These are phyloP conservation scores for Calosoma granatense DNA, from an alignment of 1,140 invertebrate genomes.

Conservation along the genomic window DNA sequence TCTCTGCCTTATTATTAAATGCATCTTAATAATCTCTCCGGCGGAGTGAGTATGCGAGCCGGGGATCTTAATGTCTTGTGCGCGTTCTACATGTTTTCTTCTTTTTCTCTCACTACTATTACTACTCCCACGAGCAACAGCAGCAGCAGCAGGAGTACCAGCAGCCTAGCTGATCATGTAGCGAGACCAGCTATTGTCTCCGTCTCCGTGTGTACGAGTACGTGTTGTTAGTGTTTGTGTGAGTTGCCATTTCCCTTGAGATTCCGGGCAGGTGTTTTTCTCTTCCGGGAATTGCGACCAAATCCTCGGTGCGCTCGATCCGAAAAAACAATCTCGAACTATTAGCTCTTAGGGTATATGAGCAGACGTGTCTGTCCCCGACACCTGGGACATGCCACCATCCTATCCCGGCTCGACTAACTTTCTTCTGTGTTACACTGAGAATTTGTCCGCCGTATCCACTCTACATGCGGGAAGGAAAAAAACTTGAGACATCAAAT, in stretches of 20 bases:
- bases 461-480: too few relatives aligned
- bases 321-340: conserved; percentile 3
- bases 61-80: too few relatives aligned
- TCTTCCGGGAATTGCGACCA: conserved; percentile 6
- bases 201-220: not conserved
- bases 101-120: not conserved
- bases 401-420: too few relatives aligned
- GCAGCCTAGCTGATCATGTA: too few relatives aligned
- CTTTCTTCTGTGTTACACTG: too few relatives aligned
- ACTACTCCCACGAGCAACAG: too few relatives aligned
- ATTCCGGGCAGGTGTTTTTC: conserved; percentile 1
- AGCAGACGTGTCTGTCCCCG: not conserved
- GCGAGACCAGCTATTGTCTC: too few relatives aligned
- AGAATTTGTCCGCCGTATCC: too few relatives aligned
- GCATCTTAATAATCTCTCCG: conserved; percentile 4
- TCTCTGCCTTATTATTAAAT: conserved; percentile 3
- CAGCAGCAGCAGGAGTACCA: too few relatives aligned
- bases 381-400: conserved; percentile 2
- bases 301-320: not conserved
- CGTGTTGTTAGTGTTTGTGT: not conserved
- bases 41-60: too few relatives aligned
- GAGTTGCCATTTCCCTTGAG: not conserved
- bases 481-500: too few relatives aligned
- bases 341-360: not conserved
- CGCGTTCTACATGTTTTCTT: too few relatives aligned